These are phyloP conservation scores for Morpho deidamia DNA, from an alignment of 2,888 invertebrate genomes.

Conservation along the genomic window DNA sequence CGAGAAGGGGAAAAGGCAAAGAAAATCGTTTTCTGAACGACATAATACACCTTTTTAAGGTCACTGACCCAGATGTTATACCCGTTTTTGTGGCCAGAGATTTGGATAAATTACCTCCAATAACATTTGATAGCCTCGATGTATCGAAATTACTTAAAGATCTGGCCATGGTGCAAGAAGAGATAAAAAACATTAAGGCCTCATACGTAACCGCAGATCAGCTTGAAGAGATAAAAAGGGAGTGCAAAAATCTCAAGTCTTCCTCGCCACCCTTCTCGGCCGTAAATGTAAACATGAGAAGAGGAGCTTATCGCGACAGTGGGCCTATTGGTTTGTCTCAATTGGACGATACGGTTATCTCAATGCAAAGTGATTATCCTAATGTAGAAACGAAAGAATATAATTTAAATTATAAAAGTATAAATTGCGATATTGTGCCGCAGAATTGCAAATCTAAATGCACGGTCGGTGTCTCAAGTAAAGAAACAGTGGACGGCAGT, in stretches of 20 bases:
- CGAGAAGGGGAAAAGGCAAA: constrained; percentile 19
- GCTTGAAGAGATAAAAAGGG: neutral
- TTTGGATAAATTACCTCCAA: constrained; percentile 21
- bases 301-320: too few relatives aligned
- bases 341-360: too few relatives aligned
- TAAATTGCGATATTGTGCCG: too few relatives aligned
- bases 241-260: too few relatives aligned
- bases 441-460: too few relatives aligned
- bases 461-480: too few relatives aligned
- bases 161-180: neutral
- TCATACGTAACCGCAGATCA: constrained; percentile 5
- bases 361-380: constrained; percentile 2
- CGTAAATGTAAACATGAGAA: too few relatives aligned
- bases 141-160: constrained; percentile 14
- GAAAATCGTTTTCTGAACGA: constrained; percentile 16
- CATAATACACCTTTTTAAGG: constrained; percentile 21
- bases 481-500: too few relatives aligned
- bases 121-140: constrained; percentile 23
- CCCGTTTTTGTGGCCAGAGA: constrained; percentile 23
- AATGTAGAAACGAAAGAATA: too few relatives aligned
- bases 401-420: too few relatives aligned
- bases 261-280: too few relatives aligned
- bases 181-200: constrained; percentile 6
- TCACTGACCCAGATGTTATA: constrained; percentile 19
- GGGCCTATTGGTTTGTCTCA: neutral